Evolutionary conservation across 2,888 invertebrate species (phyloP).

Genomic region (Ochropacha duplaris): DNA sequence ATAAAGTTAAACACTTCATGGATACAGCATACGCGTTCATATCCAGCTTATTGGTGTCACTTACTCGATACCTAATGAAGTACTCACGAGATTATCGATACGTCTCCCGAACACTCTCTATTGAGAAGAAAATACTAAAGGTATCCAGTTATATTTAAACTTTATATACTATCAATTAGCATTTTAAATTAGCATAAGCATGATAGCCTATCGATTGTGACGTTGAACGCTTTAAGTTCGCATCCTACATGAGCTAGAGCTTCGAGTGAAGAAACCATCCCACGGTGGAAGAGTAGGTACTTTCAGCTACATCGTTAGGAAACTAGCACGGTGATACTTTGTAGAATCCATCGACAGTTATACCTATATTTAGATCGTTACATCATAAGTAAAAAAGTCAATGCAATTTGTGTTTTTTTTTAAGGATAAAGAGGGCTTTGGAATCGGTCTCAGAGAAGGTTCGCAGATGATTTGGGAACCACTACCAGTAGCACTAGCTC

Average conservation of each 20-base stretch:
- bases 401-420: constrained; percentile 9
- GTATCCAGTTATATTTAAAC: constrained; percentile 78
- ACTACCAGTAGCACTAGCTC: constrained; percentile 60
- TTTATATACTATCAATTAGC: no score
- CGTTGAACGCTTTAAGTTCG: no score
- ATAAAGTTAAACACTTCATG: constrained; percentile 65
- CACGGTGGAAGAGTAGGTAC: no score
- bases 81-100: constrained; percentile 97
- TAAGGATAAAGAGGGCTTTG: constrained; percentile 88
- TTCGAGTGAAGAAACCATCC: no score
- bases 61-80: constrained; percentile 92
- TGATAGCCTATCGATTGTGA: no score
- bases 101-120: constrained; percentile 93
- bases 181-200: no score
- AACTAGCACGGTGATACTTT: no score
- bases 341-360: no score
- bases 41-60: constrained; percentile 90
- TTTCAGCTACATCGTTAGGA: no score
- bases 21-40: constrained; percentile 87
- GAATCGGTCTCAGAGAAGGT: constrained; percentile 85
- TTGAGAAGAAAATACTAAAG: constrained; percentile 95
- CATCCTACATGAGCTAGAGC: no score
- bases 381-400: no score
- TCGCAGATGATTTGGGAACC: constrained; percentile 85
- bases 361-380: no score